A percentile compares a stretch with the other conserved stretches of the same genome.
These are phyloP conservation scores for Pycnomerus fuliginosus DNA, from an alignment of 2,888 invertebrate species.

Conservation along the genomic window DNA sequence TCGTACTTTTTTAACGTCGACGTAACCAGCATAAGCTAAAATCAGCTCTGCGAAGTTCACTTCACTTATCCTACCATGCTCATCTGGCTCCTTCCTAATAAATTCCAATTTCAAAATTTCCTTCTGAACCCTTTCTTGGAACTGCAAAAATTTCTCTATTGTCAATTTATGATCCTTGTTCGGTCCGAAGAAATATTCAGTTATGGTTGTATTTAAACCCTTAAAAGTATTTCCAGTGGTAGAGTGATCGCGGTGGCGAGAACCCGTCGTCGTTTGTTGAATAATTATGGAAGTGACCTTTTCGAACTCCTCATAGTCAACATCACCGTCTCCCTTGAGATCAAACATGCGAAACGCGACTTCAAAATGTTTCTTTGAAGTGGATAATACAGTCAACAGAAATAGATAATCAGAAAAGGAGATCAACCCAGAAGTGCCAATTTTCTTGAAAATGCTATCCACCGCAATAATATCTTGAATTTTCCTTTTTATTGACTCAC, in stretches of 20 bases:
- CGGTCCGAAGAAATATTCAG: constrained; percentile 92
- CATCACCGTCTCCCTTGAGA: constrained; percentile 97
- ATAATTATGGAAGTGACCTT: constrained; percentile 93
- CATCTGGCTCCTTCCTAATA: constrained; percentile 81
- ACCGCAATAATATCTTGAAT: constrained; percentile 80
- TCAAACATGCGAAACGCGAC: constrained; percentile 99
- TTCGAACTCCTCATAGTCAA: constrained; percentile 97
- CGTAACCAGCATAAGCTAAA: constrained; percentile 91
- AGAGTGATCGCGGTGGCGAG: constrained; percentile 91
- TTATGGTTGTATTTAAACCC: constrained; percentile 92
- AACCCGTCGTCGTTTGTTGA: constrained; percentile 95
- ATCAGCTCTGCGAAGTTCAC: constrained; percentile 90
- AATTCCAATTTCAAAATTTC: constrained; percentile 96
- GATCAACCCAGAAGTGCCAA: constrained; percentile 94
- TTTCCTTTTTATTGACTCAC: too few relatives aligned
- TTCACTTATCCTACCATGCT: constrained; percentile 85
- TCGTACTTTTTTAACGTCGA: constrained; percentile 85
- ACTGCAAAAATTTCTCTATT: constrained; percentile 94
- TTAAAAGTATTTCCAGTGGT: constrained; percentile 94
- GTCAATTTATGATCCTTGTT: constrained; percentile 88
- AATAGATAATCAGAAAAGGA: constrained; percentile 99
- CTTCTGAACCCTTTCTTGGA: constrained; percentile 89
- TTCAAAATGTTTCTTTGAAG: constrained; percentile 95
- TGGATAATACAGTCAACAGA: constrained; percentile 93
- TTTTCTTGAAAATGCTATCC: constrained; percentile 95